Conservation (phyloP, 2,888 invertebrate species). For the Pharmacophagus antenor region DNA sequence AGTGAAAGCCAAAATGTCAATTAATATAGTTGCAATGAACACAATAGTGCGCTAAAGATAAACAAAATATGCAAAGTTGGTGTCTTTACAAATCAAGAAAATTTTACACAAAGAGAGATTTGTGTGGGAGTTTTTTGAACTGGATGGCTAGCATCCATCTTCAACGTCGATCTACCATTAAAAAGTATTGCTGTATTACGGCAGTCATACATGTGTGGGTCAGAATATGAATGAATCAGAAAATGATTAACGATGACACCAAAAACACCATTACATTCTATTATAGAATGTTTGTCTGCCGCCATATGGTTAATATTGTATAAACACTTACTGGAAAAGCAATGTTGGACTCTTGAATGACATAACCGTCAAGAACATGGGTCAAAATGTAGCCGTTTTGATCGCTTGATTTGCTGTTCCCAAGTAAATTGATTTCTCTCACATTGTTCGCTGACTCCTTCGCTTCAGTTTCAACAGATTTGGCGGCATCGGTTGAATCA, state of each 20-base stretch:
- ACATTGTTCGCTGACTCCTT: constrained; percentile 25
- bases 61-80: neutral
- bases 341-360: constrained; percentile 72
- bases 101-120: too few species aligned
- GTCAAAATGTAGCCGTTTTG: constrained; percentile 54
- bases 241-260: too few species aligned
- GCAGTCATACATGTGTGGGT: too few species aligned
- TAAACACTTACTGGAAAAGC: constrained; percentile 71
- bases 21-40: neutral
- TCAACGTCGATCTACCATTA: too few species aligned
- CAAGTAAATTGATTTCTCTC: constrained; percentile 34
- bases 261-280: too few species aligned
- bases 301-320: too few species aligned
- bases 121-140: too few species aligned
- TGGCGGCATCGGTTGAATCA: constrained; percentile 31
- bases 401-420: constrained; percentile 33
- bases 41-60: neutral
- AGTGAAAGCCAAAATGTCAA: constrained; percentile 29
- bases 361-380: constrained; percentile 70
- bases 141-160: too few species aligned
- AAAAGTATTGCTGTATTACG: too few species aligned
- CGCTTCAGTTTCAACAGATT: neutral
- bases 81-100: too few species aligned
- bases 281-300: too few species aligned
- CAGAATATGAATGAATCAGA: too few species aligned